phyloP scores from a whole-genome alignment of 2,113 vertebrate genomes.

The Atherinomorus stipes region DNA sequence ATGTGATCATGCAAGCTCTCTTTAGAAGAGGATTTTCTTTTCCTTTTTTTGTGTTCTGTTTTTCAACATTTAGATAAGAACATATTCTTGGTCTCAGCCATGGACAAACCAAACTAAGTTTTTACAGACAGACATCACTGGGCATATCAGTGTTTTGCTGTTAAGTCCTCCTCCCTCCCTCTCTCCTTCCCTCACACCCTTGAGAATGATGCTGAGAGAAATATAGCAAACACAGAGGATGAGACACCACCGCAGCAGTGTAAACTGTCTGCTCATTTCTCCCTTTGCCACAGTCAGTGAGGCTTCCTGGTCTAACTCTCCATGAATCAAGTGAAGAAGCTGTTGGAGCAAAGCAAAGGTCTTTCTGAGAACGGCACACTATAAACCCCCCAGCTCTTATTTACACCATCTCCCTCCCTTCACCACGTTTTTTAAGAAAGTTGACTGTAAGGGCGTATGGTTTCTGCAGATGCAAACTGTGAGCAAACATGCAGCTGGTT shows the following conservation, averaged over 20 bases:
- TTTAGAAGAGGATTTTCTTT: neutral
- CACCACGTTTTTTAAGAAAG: neutral
- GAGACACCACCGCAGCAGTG: slow-evolving; percentile 17
- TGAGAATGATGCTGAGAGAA: slow-evolving; percentile 22
- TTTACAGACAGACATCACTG: slow-evolving; percentile 14
- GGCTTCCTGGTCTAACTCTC: slow-evolving; percentile 34
- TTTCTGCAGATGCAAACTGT: slow-evolving; percentile 10
- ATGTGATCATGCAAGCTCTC: neutral
- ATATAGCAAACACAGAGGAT: slow-evolving; percentile 23
- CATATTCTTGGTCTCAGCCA: too few species aligned
- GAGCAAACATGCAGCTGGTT: slow-evolving; percentile 39
- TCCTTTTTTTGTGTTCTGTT: too few species aligned
- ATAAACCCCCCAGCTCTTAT: slow-evolving; percentile 19
- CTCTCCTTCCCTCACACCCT: neutral
- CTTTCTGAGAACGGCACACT: neutral
- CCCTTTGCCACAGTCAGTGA: slow-evolving; percentile 7
- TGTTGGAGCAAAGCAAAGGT: too few species aligned
- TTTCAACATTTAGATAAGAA: too few species aligned
- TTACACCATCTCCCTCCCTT: neutral
- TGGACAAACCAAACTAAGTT: slow-evolving; percentile 2
- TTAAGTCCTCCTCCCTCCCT: slow-evolving; percentile 3
- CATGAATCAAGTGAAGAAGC: slow-evolving; percentile 23
- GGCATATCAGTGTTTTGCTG: slow-evolving; percentile 7
- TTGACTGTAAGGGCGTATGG: slow-evolving; percentile 7
- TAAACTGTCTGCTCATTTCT: slow-evolving; percentile 18